phyloP scores from a whole-genome alignment of 2,797 vertebrate genomes.

The Poliocrania exsul region DNA sequence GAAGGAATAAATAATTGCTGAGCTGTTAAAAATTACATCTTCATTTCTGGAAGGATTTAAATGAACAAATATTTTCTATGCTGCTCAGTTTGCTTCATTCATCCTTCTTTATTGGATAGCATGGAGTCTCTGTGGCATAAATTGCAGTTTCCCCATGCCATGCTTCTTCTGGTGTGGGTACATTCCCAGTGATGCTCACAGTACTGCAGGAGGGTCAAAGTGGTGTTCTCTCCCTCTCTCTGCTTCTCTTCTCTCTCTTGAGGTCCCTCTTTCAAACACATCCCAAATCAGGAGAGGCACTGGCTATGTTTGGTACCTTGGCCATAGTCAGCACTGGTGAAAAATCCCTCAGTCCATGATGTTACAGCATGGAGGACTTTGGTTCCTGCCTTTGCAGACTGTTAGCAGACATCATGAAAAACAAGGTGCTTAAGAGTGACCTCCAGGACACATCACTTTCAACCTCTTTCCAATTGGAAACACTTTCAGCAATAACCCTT shows the following conservation, averaged over 20 bases:
- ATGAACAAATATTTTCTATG: background rate
- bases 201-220: background rate
- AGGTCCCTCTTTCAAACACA: background rate
- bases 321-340: background rate
- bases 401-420: background rate
- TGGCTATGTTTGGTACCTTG: background rate
- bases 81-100: background rate
- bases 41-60: background rate
- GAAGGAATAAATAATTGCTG: background rate
- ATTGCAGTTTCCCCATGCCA: background rate
- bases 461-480: constrained; percentile 2
- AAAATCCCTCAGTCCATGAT: background rate
- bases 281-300: background rate
- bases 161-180: fast-evolving
- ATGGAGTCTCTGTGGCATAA: background rate
- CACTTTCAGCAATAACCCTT: background rate
- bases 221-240: background rate
- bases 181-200: background rate
- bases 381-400: background rate
- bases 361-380: background rate
- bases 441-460: background rate
- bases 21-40: constrained; percentile 15
- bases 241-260: background rate
- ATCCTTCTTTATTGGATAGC: background rate
- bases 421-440: background rate